Conservation (phyloP, 2,797 vertebrate species). For the Selene dorsalis region DNA sequence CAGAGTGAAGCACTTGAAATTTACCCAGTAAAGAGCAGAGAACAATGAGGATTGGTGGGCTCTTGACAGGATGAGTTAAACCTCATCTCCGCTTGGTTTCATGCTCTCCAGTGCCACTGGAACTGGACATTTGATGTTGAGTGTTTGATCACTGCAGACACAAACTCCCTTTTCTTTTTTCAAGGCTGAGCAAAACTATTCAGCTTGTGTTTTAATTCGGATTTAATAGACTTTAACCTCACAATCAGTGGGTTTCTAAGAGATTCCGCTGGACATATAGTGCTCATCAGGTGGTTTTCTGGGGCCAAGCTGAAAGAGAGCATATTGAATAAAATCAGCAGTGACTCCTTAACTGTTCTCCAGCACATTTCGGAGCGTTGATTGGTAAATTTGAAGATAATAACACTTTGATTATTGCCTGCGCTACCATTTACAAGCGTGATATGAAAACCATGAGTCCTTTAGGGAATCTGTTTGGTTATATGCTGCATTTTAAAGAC, state of each 20-base stretch:
- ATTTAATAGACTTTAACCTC: slow-evolving; percentile 37
- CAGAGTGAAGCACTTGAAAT: slow-evolving; percentile 15
- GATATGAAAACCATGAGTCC: slow-evolving; percentile 15
- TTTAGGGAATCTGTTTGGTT: slow-evolving; percentile 11
- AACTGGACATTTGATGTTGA: neutral
- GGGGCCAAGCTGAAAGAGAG: slow-evolving; percentile 5
- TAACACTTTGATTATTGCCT: slow-evolving; percentile 27
- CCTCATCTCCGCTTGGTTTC: neutral
- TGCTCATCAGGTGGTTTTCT: neutral
- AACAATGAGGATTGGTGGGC: neutral
- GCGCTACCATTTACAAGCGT: neutral
- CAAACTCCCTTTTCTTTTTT: neutral
- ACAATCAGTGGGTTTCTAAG: slow-evolving; percentile 34
- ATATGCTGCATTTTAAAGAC: neutral
- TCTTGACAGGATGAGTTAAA: neutral
- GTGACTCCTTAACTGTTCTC: neutral
- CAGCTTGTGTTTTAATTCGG: slow-evolving; percentile 26
- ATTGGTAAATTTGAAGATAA: slow-evolving; percentile 25
- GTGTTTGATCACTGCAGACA: slow-evolving; percentile 5
- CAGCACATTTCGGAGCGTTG: slow-evolving; percentile 1
- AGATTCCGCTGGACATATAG: slow-evolving; percentile 21
- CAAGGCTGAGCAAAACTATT: neutral
- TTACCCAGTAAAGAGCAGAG: slow-evolving; percentile 23
- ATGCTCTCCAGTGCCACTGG: neutral
- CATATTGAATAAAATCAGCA: neutral